Evolutionary conservation across 2,888 invertebrate genomes (phyloP), one percentile per base, ranked within the genome.

Genomic region (Lottia scabra): DNA sequence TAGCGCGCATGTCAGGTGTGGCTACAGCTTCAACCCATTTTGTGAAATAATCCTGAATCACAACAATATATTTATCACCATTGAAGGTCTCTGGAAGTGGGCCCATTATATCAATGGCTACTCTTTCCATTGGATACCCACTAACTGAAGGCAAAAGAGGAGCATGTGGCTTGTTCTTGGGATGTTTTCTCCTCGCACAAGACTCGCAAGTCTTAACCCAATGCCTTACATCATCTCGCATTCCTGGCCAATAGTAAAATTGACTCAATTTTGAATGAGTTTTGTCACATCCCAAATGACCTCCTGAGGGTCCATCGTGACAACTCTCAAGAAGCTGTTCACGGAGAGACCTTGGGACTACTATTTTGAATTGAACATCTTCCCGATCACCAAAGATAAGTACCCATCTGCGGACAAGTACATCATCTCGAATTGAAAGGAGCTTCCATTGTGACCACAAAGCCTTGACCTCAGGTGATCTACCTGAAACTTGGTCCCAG

Each of bases 11-110:
- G 26, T 67, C 13, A 12, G 45, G 13, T 15, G 46, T 15, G 12
- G 67, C 44, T 16, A 45, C 13, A 16, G 67, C 67, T 45, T 65
- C 65, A 19, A 65, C 65, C 65, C 65, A 65, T n/a, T 65, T 65
- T 5, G 43, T 38, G 16, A 65, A 67, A 16, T 67, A 67, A 23
- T 67, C 67, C 4, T 45, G 44, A 10, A 67, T 45, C 12, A 65
- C 38, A 1, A 38, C 38, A 8, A 67, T 6, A 44, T 16, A 43
- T 2, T 45, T 10, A 45, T 67, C 44, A 13, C 38, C 67, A n/a
- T 27, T 43, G 1, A 44, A 19, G 16, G 67, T 67, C 1, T n/a
- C 19, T 38, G 67, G 67, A 2, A 67, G 27, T n/a, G 67, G 67
- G 2, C 67, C 67, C 43, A 43, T 43, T 1, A 67, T 67, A 6